These are phyloP conservation scores for Adelognathus sp. DNA, from an alignment of 2,888 invertebrate species.

Conservation along the genomic window DNA sequence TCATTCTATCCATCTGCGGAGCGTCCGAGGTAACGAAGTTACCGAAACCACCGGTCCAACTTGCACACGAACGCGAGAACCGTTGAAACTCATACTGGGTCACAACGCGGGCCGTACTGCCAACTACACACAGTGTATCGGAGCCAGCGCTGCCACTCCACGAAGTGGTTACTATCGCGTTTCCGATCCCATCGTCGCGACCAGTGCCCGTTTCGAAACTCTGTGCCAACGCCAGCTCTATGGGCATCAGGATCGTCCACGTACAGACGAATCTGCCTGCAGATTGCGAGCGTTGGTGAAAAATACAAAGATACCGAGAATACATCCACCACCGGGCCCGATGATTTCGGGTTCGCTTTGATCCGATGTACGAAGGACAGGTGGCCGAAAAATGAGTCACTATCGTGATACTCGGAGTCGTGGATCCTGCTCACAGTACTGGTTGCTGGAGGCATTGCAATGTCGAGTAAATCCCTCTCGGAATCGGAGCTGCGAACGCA, in stretches of 20 bases:
- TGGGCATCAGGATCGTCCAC: slow-evolving; percentile 20
- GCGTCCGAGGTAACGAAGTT: slow-evolving; percentile 30
- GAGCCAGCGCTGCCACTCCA: not conserved
- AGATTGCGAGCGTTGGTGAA: not conserved
- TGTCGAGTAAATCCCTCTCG: not conserved
- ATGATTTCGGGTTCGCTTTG: slow-evolving; percentile 41
- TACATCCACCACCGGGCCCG: slow-evolving; percentile 2
- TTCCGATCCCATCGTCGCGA: not conserved
- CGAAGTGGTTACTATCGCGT: not conserved
- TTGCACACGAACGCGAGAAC: not conserved
- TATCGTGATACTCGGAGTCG: slow-evolving; percentile 7
- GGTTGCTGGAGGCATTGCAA: not conserved
- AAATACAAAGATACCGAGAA: slow-evolving; percentile 14
- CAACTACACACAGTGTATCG: not conserved
- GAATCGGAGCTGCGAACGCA: slow-evolving; percentile 6
- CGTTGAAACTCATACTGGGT: not conserved
- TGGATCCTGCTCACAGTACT: not conserved
- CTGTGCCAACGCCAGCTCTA: not conserved
- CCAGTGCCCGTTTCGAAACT: not conserved
- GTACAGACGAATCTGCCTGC: not conserved
- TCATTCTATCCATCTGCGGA: slow-evolving; percentile 40
- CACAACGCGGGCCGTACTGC: not conserved
- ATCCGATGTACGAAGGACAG: slow-evolving; percentile 8
- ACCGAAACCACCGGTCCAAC: slow-evolving; percentile 29
- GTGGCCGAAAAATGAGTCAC: slow-evolving; percentile 36